Base-by-base conservation (phyloP, 2,797 vertebrate genomes). In the Neosilurus mollespiculum region DNA sequence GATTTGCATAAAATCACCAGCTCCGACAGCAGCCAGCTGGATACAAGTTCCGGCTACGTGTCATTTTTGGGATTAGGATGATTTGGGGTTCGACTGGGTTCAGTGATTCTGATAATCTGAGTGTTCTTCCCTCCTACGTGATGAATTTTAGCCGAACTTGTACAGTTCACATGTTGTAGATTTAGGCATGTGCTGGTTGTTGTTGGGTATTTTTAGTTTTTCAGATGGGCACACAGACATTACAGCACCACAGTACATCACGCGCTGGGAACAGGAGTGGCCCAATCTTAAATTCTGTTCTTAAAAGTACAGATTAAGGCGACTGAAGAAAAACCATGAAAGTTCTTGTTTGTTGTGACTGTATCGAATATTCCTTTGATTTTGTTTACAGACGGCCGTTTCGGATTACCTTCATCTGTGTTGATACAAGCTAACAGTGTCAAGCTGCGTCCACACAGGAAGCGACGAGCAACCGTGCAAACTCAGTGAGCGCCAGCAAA, bases 1-100 rank as follows among this genome's bases (percentile, higher is more conserved):
- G 54, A 81, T 84, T 81, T 20, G 24, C 34, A 70, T 81, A 83
- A 69, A 85, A 86, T 79, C 71, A 66, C 80, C 59, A 20, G 81
- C 70, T 72, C 26, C 54, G 65, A 78, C 37, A 73, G 79, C 82
- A 75, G 76, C 62, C 6, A 6, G 11, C 56, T 54, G 80, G 43
- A 16, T 61, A n/a, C 51, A 26, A 20, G 72, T 22, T 61, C 20
- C 66, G 37, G 37, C 37, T 43, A 43, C 37, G 6, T 43, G 37
- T 43, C 37, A 6, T 16, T 61, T 22, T 4, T 79, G 24, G 61
- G 77, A 65, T 65, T 53, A 26, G 61, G 43, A n/a, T 53, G 56
- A 22, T 37, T 11, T 75, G 9, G 10, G 54, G 18, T 34, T 58
- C 26, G 1, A 58, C 20, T 34, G 34, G 26, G 24, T 37, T 77